A percentile compares a stretch with the other conserved stretches of the same genome.
phyloP scores from a whole-genome alignment of 1,140 invertebrate genomes.

The Mycetomoellerius zeteki region DNA sequence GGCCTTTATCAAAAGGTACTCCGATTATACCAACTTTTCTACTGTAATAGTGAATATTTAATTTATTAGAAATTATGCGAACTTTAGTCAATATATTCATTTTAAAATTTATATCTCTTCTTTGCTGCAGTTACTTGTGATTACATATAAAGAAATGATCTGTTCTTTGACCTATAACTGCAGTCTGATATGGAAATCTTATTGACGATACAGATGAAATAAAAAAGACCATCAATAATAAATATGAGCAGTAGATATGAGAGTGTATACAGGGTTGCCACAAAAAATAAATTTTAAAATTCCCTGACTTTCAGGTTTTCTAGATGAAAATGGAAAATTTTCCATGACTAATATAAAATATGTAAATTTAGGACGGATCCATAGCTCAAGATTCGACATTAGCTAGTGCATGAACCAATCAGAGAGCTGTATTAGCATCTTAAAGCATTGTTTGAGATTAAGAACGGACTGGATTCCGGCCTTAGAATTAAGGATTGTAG shows the following conservation, averaged over 20 bases:
- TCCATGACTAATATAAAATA: too few relatives aligned
- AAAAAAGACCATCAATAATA: not conserved
- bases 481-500: too few relatives aligned
- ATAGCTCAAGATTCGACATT: too few relatives aligned
- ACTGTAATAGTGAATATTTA: conserved; percentile 62
- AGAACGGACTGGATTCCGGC: too few relatives aligned
- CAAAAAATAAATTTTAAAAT: too few relatives aligned
- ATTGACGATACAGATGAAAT: not conserved
- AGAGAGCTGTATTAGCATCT: too few relatives aligned
- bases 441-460: too few relatives aligned
- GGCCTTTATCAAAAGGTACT: conserved; percentile 92
- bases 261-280: too few relatives aligned
- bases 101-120: not conserved
- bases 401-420: too few relatives aligned
- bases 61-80: conserved; percentile 22
- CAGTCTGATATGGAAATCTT: conserved; percentile 12
- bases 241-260: not conserved
- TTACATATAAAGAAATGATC: not conserved
- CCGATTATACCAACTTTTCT: conserved; percentile 90
- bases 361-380: too few relatives aligned
- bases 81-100: conserved; percentile 55
- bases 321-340: too few relatives aligned
- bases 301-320: too few relatives aligned
- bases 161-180: conserved; percentile 15
- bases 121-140: not conserved